Percentiles rank a stretch among this genome's conserved stretches.
Evolutionary conservation across 2,797 vertebrate species (phyloP).

Genomic region (Rhynchotus rufescens): DNA sequence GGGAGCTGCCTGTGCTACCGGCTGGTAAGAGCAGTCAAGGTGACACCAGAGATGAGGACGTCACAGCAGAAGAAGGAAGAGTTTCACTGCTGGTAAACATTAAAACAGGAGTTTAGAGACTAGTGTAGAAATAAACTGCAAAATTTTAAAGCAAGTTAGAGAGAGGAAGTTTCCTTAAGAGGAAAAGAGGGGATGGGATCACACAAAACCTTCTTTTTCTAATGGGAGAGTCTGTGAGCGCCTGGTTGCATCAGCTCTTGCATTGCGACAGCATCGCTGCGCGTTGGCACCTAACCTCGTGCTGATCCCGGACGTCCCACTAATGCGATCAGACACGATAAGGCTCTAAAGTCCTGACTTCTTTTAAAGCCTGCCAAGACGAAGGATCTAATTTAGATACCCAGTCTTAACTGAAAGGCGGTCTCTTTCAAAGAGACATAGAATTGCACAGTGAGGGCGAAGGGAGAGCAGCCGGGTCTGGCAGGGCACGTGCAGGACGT

Average conservation of each 20-base stretch:
- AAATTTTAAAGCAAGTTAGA: not conserved
- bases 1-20: not conserved
- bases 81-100: not conserved
- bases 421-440: not conserved
- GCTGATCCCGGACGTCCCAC: not conserved
- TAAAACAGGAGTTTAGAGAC: not conserved
- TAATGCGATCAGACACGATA: not conserved
- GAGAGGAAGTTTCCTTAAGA: not conserved
- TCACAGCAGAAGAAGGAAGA: not conserved
- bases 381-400: slow-evolving; percentile 34
- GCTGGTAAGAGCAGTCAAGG: not conserved
- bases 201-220: not conserved
- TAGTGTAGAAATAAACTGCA: not conserved
- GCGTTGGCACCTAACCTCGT: not conserved
- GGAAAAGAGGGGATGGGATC: not conserved
- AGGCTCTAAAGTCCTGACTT: slow-evolving; percentile 7
- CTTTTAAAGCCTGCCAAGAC: slow-evolving; percentile 31
- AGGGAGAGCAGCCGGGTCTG: not conserved
- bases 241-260: not conserved
- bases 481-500: not conserved
- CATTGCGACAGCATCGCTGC: not conserved
- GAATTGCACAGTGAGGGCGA: not conserved
- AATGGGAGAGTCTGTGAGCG: not conserved
- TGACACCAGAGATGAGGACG: not conserved
- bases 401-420: not conserved